A percentile compares a stretch with the other conserved stretches of the same genome.
Evolutionary conservation across 2,888 invertebrate species (phyloP).

Genomic region (Phasia obesa): DNA sequence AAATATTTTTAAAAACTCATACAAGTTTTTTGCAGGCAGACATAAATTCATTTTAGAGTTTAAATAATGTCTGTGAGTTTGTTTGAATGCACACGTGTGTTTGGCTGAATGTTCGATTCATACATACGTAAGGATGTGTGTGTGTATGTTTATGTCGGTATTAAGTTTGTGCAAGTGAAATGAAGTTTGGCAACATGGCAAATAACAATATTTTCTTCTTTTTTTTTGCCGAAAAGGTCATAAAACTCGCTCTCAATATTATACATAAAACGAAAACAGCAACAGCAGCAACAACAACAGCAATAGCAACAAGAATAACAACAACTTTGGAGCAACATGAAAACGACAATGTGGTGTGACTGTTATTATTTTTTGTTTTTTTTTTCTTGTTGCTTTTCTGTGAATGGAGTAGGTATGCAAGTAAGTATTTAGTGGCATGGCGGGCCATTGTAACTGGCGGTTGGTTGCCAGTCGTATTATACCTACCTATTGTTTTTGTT

Average conservation of each 20-base stretch:
- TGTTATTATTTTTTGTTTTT: slow-evolving; percentile 54
- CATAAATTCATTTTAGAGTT: slow-evolving; percentile 56
- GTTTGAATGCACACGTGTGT: slow-evolving; percentile 35
- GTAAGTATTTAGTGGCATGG: slow-evolving; percentile 6
- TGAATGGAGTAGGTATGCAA: slow-evolving; percentile 10
- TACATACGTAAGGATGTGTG: no score
- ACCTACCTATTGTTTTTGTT: slow-evolving; percentile 32
- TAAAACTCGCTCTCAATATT: slow-evolving; percentile 71
- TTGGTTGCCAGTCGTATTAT: slow-evolving; percentile 46
- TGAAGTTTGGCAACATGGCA: slow-evolving; percentile 70
- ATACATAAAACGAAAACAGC: slow-evolving; percentile 55
- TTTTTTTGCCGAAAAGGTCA: slow-evolving; percentile 68
- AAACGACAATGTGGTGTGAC: slow-evolving; percentile 68
- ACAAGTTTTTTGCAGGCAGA: slow-evolving; percentile 26
- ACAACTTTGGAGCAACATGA: slow-evolving; percentile 62
- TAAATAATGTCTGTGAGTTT: slow-evolving; percentile 48
- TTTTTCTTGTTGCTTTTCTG: slow-evolving; percentile 20
- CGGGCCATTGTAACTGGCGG: slow-evolving; percentile 51
- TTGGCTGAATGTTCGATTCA: background rate
- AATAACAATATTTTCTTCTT: slow-evolving; percentile 57
- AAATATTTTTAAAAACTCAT: slow-evolving; percentile 33
- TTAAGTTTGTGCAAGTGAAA: slow-evolving; percentile 67
- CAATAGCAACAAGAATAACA: slow-evolving; percentile 39
- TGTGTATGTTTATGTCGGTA: slow-evolving; percentile 34
- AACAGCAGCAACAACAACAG: slow-evolving; percentile 50